phyloP scores from a whole-genome alignment of 2,888 invertebrate genomes.

The Vesta saturnalis region DNA sequence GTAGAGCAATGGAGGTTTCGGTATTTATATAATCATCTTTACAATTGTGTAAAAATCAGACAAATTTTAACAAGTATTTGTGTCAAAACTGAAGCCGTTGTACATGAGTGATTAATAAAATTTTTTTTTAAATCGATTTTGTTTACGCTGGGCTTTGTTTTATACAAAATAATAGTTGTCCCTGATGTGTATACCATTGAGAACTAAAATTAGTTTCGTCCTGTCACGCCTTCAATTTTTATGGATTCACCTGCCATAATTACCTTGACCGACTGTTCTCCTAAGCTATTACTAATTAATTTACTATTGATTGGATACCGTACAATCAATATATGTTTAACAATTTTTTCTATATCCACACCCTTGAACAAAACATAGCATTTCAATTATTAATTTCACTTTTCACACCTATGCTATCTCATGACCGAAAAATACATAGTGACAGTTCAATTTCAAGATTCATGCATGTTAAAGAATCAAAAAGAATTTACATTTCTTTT shows the following conservation, averaged over 20 bases:
- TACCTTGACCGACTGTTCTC: conserved; percentile 33
- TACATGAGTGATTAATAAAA: not conserved
- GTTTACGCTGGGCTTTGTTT: conserved; percentile 17
- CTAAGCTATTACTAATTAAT: conserved; percentile 33
- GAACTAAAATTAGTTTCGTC: conserved; percentile 35
- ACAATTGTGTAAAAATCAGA: no score
- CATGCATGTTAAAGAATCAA: conserved; percentile 32
- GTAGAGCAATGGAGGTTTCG: no score
- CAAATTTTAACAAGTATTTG: conserved; percentile 24
- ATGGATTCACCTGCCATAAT: conserved; percentile 37
- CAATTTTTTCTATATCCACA: conserved; percentile 5
- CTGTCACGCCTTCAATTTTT: conserved; percentile 38
- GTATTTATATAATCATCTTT: no score
- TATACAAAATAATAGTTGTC: conserved; percentile 26
- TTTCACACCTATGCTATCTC: not conserved
- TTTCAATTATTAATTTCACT: not conserved
- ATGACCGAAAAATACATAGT: conserved; percentile 23
- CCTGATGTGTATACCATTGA: conserved; percentile 34
- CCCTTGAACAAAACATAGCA: not conserved
- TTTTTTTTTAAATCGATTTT: not conserved
- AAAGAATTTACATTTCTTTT: conserved; percentile 3
- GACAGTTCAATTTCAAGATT: conserved; percentile 30
- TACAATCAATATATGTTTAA: conserved; percentile 7
- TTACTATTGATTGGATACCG: conserved; percentile 29
- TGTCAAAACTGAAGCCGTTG: conserved; percentile 14